phyloP scores from a whole-genome alignment of 37 sponge, comb jelly and placozoan species.

The Lycopodina hypogea region DNA sequence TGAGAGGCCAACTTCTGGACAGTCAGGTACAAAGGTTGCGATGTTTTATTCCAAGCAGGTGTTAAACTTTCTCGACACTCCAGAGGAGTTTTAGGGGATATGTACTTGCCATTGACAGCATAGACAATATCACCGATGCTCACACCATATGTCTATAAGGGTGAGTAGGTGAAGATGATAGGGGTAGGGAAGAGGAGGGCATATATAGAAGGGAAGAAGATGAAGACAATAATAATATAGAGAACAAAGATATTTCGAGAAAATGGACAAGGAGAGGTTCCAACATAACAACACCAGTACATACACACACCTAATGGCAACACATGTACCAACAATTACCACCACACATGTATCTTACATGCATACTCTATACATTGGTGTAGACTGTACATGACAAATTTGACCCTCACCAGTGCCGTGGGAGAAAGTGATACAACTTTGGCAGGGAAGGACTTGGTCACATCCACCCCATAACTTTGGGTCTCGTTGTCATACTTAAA shows the following conservation, averaged over 20 bases:
- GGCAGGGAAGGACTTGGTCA: constrained; percentile 22
- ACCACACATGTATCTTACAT: too few species aligned
- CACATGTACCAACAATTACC: too few species aligned
- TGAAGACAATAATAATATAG: not conserved
- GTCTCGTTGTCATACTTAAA: constrained; percentile 6
- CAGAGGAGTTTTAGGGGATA: not conserved
- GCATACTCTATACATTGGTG: too few species aligned
- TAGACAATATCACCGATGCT: constrained; percentile 31
- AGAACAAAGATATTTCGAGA: too few species aligned
- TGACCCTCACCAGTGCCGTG: constrained; percentile 39
- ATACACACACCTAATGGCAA: too few species aligned
- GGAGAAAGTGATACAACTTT: constrained; percentile 15
- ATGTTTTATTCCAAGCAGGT: not conserved
- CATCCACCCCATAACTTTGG: constrained; percentile 35
- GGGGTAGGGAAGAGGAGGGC: not conserved
- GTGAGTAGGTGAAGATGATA: not conserved
- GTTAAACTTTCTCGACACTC: not conserved
- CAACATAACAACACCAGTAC: too few species aligned
- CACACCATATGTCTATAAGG: constrained; percentile 39
- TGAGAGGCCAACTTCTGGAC: constrained; percentile 6
- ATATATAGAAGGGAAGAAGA: not conserved
- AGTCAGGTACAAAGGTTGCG: constrained; percentile 23
- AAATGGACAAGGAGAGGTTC: too few species aligned
- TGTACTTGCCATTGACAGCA: constrained; percentile 42
- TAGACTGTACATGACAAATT: too few species aligned